These are phyloP conservation scores for Yoshiicerus persimilis DNA, from an alignment of 1,140 invertebrate genomes.

Conservation along the genomic window DNA sequence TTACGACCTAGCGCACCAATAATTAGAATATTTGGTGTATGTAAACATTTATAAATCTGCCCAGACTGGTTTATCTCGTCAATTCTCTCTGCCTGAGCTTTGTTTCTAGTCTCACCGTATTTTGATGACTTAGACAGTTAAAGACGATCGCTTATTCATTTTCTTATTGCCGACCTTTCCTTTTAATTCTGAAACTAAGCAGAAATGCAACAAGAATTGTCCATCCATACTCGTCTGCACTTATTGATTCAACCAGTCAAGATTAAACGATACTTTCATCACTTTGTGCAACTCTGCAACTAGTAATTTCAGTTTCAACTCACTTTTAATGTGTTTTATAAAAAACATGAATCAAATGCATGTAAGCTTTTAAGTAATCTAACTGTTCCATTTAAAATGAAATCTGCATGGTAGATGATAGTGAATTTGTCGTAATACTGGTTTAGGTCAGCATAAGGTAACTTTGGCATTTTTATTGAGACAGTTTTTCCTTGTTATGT, in stretches of 20 bases:
- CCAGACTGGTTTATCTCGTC: constrained; percentile 3
- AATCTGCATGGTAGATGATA: too few species aligned
- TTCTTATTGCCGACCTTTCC: neutral
- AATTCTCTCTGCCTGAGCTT: neutral
- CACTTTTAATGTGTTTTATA: neutral
- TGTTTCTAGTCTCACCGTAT: neutral
- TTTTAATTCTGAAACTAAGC: neutral
- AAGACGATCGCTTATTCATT: neutral
- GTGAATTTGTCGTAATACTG: neutral
- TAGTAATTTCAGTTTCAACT: neutral
- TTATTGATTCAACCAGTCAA: neutral
- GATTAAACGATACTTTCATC: neutral
- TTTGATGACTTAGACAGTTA: neutral
- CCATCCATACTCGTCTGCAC: neutral
- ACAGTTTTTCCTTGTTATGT: too few species aligned
- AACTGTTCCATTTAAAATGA: too few species aligned
- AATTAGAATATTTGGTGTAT: neutral
- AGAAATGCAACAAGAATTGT: neutral
- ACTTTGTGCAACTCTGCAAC: too few species aligned
- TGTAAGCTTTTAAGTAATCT: too few species aligned
- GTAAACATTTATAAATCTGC: neutral
- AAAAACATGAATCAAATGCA: too few species aligned
- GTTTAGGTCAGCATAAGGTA: neutral
- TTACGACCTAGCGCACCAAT: neutral
- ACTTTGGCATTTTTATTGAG: too few species aligned